Conservation (phyloP, 2,888 invertebrate genomes). For the Heliconius ethilla region DNA sequence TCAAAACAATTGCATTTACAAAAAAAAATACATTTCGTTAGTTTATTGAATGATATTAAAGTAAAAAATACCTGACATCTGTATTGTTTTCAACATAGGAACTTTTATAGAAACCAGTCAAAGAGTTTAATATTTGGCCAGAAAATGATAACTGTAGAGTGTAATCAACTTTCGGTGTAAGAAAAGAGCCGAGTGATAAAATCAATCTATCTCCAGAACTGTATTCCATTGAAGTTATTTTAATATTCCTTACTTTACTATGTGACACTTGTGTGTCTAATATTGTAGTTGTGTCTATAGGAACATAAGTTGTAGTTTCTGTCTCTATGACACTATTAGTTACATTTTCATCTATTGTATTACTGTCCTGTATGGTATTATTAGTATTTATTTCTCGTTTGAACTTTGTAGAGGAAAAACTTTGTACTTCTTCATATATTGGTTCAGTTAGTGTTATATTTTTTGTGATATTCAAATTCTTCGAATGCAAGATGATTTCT, state of each 20-base stretch:
- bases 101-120: slow-evolving; percentile 86
- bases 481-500: slow-evolving; percentile 79
- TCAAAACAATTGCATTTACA: no score
- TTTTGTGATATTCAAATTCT: slow-evolving; percentile 66
- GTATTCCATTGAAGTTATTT: slow-evolving; percentile 60
- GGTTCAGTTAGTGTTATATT: slow-evolving; percentile 73
- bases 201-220: slow-evolving; percentile 68
- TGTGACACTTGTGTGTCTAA: slow-evolving; percentile 67
- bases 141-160: slow-evolving; percentile 79
- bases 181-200: slow-evolving; percentile 60
- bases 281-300: slow-evolving; percentile 40
- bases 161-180: slow-evolving; percentile 78
- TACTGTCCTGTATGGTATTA: slow-evolving; percentile 31
- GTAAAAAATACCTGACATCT: slow-evolving; percentile 68
- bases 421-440: slow-evolving; percentile 69
- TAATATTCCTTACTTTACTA: slow-evolving; percentile 66
- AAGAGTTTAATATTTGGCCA: slow-evolving; percentile 81
- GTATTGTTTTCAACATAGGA: slow-evolving; percentile 78
- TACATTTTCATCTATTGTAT: slow-evolving; percentile 29
- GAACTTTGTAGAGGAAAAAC: slow-evolving; percentile 50
- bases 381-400: slow-evolving; percentile 53
- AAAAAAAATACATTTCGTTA: no score
- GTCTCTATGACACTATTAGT: slow-evolving; percentile 44
- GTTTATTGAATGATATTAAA: neutral
- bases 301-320: slow-evolving; percentile 37